Base-by-base conservation (phyloP, 2,888 invertebrate genomes). In the Dicyrtomina minuta region DNA sequence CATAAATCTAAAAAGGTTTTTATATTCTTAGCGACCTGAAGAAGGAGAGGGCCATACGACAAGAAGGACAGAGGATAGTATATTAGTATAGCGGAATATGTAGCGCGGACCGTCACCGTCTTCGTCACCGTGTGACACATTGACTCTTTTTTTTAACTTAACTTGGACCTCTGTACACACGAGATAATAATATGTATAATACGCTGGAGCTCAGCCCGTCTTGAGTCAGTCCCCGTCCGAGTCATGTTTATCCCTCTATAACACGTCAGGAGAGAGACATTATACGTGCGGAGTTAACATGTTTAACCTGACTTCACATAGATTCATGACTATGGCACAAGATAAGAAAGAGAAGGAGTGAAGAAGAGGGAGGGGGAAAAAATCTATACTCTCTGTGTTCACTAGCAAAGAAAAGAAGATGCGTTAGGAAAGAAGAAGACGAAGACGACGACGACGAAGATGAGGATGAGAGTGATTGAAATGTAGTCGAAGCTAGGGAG, bases 401-500 rank as follows among this genome's bases (percentile, higher is more conserved):
- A 41, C 43, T 8, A 41, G 43, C 43, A 8, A 41, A 13, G n/a
- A 33, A n/a, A 22, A 67, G 67, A 33, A 41, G 46, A 22, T 27
- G 27, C 41, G 39, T 17, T n/a, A n/a, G n/a, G 56, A 55, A 24
- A 27, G 24, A 33, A 26, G 41, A 27, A 26, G 58, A 53, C 33
- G 17, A n/a, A 26, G 53, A 53, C n/a, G 53, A 24, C n/a, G 39
- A 33, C 10, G 26, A 51, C 10, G 22, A 44, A 44, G 64, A 62
- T 15, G 55, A 43, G 24, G 51, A 27, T 46, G 61, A 46, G 46
- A 61, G 61, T 73, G 75, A 75, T 75, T 75, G 75, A 75, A 72
- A 72, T 74, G 74, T 74, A 74, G 71, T 71, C 70, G 70, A 67
- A 73, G 70, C 62, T 61, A 39, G 70, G 43, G 65, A 73, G 71